These are phyloP conservation scores for Cerceris rybyensis DNA, from an alignment of 2,888 invertebrate genomes.

Conservation along the genomic window DNA sequence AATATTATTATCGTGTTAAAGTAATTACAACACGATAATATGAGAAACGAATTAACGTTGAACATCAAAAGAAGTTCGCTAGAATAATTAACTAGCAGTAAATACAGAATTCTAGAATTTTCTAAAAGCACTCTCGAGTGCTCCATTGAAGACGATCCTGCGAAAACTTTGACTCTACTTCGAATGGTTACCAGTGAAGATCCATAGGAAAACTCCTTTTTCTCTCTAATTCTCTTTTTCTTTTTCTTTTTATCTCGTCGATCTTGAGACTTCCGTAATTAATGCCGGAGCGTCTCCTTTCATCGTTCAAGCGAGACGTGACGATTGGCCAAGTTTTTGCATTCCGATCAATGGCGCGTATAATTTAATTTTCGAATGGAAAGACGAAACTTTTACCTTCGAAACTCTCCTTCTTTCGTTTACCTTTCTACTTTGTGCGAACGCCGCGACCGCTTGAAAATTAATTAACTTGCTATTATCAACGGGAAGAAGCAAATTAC, in stretches of 20 bases:
- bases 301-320: not conserved
- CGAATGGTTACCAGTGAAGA: not conserved
- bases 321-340: not conserved
- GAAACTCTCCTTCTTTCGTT: no score
- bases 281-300: conserved; percentile 1
- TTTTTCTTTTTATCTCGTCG: no score
- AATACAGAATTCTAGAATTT: not conserved
- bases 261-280: conserved; percentile 6
- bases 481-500: no score
- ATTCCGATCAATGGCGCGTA: not conserved
- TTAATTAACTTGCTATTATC: no score
- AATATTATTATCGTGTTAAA: no score
- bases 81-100: not conserved
- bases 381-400: not conserved
- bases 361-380: not conserved
- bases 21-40: no score
- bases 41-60: not conserved
- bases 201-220: no score
- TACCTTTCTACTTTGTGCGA: no score
- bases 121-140: not conserved
- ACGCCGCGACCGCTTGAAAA: no score
- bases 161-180: not conserved
- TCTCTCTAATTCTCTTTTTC: no score
- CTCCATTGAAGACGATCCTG: not conserved
- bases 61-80: not conserved